Percentiles rank a stretch among this genome's conserved stretches.
These are phyloP conservation scores for Gnatocerus cornutus DNA, from an alignment of 2,888 invertebrate genomes.

Conservation along the genomic window DNA sequence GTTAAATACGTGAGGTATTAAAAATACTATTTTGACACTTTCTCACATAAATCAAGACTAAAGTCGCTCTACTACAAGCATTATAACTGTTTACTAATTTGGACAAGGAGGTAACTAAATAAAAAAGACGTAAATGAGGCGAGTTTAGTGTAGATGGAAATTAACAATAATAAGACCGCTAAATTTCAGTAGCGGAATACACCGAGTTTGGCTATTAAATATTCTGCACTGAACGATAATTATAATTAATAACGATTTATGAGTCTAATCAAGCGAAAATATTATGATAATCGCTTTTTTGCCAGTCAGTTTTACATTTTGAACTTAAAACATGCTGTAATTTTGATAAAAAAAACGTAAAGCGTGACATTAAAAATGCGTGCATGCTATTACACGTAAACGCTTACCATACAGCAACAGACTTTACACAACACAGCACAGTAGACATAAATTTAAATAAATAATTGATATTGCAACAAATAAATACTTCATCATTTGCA, in stretches of 20 bases:
- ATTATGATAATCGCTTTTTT: too few species aligned
- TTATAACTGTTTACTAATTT: conserved; percentile 42
- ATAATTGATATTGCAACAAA: conserved; percentile 20
- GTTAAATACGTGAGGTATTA: conserved; percentile 28
- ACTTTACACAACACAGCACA: conserved; percentile 1
- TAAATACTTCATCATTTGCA: conserved; percentile 15
- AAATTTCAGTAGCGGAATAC: not conserved
- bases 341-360: too few species aligned
- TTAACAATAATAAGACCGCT: not conserved
- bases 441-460: conserved; percentile 19
- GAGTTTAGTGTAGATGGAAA: conserved; percentile 5
- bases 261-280: too few species aligned
- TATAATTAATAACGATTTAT: too few species aligned
- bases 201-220: too few species aligned
- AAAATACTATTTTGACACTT: conserved; percentile 41
- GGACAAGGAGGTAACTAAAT: conserved; percentile 35
- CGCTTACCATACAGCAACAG: too few species aligned
- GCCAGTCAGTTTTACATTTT: too few species aligned
- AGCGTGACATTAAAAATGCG: too few species aligned
- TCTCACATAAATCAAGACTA: conserved; percentile 42
- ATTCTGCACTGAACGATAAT: too few species aligned
- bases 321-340: too few species aligned
- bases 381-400: too few species aligned
- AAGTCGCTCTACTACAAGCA: conserved; percentile 31
- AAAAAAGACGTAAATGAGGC: conserved; percentile 19